Evolutionary conservation across 1,140 invertebrate genomes (phyloP).

Genomic region (Platorchestia sp.): DNA sequence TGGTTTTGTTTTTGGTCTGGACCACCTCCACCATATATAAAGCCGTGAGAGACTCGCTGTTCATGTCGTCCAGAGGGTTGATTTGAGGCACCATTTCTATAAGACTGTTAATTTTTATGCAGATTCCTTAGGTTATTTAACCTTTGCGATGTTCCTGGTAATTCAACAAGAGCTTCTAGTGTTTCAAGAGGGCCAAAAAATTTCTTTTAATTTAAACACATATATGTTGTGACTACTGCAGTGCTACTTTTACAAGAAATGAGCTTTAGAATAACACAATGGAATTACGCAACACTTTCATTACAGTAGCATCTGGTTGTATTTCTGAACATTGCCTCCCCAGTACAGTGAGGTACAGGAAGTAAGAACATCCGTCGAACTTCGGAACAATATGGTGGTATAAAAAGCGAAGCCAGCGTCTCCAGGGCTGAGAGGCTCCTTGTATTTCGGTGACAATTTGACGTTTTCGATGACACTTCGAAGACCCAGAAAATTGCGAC

Average conservation of each 20-base stretch:
- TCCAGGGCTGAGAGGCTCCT: not conserved
- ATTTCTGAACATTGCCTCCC: not conserved
- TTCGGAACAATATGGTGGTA: not conserved
- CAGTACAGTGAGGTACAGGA: not conserved
- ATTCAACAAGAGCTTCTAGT: not conserved
- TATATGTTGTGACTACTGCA: not conserved
- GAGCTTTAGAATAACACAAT: not conserved
- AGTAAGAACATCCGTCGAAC: not conserved
- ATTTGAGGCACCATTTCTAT: not conserved
- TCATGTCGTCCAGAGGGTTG: not conserved
- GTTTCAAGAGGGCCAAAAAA: not conserved
- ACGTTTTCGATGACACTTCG: not conserved
- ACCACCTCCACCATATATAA: not conserved
- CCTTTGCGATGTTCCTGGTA: not conserved
- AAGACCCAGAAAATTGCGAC: not conserved
- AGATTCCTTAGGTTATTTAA: not conserved
- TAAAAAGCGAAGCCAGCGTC: not conserved
- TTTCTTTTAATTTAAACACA: not conserved
- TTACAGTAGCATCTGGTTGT: not conserved
- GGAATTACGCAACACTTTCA: too few relatives aligned
- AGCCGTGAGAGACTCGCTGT: not conserved
- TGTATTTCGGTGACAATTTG: not conserved
- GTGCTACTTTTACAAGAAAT: not conserved
- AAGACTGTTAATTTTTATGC: not conserved
- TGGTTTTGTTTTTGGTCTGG: conserved; percentile 25